Evolutionary conservation across 2,113 vertebrate genomes (phyloP).

Genomic region (Scartelaos histophorus): DNA sequence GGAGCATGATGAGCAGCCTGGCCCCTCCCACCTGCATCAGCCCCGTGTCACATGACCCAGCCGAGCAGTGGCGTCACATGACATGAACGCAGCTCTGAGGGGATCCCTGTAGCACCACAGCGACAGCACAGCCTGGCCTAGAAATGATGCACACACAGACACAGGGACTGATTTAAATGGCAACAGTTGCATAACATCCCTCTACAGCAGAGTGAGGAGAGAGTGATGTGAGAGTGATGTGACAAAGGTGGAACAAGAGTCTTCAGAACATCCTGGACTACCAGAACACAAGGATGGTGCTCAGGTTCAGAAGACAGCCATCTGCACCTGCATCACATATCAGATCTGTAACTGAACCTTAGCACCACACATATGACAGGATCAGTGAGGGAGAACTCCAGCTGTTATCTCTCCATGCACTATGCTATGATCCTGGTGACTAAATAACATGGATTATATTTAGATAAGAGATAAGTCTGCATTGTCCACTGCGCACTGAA

Average conservation of each 20-base stretch:
- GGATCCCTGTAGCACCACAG: constrained; percentile 66
- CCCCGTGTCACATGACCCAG: constrained; percentile 56
- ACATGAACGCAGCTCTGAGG: constrained; percentile 54
- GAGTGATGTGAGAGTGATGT: neutral
- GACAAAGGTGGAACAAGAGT: neutral
- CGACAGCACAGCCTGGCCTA: constrained; percentile 36
- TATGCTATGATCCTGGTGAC: neutral
- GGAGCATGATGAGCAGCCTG: constrained; percentile 18
- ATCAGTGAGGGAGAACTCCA: neutral
- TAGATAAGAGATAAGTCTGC: neutral
- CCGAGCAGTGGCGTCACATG: constrained; percentile 59
- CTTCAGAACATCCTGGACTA: neutral
- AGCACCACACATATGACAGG: neutral
- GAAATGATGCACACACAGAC: constrained; percentile 31
- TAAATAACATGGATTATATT: no score
- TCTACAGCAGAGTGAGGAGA: neutral
- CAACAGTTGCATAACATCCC: constrained; percentile 5
- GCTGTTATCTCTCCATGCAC: neutral
- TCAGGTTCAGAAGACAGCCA: neutral
- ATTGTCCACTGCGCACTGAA: neutral
- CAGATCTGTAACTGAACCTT: neutral
- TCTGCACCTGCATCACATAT: neutral
- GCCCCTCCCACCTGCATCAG: constrained; percentile 63
- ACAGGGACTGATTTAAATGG: neutral
- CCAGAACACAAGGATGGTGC: neutral